Evolutionary conservation across 2,888 invertebrate genomes (phyloP), one percentile per base, ranked within the genome.

Genomic region (Perdita meconis): DNA sequence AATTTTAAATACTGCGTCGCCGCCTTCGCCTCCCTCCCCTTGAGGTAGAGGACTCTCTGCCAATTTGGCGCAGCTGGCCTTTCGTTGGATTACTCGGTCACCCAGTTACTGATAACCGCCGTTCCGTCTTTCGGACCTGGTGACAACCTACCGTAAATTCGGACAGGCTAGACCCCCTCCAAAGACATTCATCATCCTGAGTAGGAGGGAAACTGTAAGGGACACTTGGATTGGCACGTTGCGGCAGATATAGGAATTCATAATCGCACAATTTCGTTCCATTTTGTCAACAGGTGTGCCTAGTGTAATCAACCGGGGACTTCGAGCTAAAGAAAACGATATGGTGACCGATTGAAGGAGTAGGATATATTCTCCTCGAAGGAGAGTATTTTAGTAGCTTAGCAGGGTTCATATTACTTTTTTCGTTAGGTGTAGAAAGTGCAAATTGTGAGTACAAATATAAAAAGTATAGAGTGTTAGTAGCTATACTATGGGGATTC

Each of bases 1-100:
- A 80, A 82, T 86, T 87, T 87, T 86, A 87, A 87, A 84, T 81
- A 65, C 61, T 30, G 42, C 63, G 50, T 22, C 69, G 19, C 50
- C 57, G 6, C 53, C 50, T 30, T 42, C 63, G 50, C 19, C 69
- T 16, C 50, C 57, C 4, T 50, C 50, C 50, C 26, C 38, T 47
- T 24, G 12, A 38, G 34, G 34, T 60, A 42, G 55, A n/a, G n/a
- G n/a, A 69, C 59, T 53, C 67, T n/a, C 71, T 60, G 68, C 61
- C 73, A 81, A 83, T 83, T 81, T 74, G 50, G 44, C 60, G 47
- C 74, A 78, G 75, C 81, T 77, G 68, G 16, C 59, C 60, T 38
- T 61, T 47, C 36, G 2, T 8, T 26, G 50, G 70, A 65, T 72
- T 68, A 80, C 50, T 78, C 64, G 80, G 72, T 78, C 81, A 77